Evolutionary conservation across 2,113 vertebrate genomes (phyloP), one percentile per base, ranked within the genome.

Genomic region (Pampusana beccarii): DNA sequence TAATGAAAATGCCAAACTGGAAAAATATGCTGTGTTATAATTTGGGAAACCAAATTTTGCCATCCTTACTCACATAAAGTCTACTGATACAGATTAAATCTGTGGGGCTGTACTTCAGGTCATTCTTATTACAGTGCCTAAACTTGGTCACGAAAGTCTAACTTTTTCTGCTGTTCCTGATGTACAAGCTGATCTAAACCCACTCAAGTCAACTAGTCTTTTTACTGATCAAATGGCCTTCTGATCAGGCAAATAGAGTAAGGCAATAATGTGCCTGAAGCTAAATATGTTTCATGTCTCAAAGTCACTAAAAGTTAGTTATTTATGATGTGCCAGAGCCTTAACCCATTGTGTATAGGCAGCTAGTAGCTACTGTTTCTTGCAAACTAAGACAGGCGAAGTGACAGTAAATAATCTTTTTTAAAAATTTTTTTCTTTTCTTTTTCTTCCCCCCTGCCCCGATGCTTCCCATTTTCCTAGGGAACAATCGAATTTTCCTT

Each of bases 1-100:
- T 67, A 96, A 50, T 88, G 46, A 88, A 95, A 95, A 78, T 48
- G 16, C 31, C n/a, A 90, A 77, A 75, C 66, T 81, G 23, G 40
- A 73, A 82, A 93, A 95, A 73, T 23, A 77, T 8, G 9, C 17
- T 60, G 33, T 57, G 21, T 42, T 88, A 16, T 34, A 80, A 81
- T 54, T 78, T 33, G 11, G 18, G 31, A 89, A 56, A 77, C 2
- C 18, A 71, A 24, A 26, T 92, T 80, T 86, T 73, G 31, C 51
- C 21, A 73, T 40, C 18, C 36, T 88, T 64, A 53, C 36, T 80
- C 26, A 92, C 69, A 61, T 14, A 82, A 90, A 64, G 51, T 28
- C 54, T 78, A 53, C 7, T 38, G 60, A 40, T 40, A 36, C 6
- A 13, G 16, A 56, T 34, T 57, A 70, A 61, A 36, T 36, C 42